phyloP scores from a whole-genome alignment of 2,888 invertebrate species.

The Folsomia manolachei region DNA sequence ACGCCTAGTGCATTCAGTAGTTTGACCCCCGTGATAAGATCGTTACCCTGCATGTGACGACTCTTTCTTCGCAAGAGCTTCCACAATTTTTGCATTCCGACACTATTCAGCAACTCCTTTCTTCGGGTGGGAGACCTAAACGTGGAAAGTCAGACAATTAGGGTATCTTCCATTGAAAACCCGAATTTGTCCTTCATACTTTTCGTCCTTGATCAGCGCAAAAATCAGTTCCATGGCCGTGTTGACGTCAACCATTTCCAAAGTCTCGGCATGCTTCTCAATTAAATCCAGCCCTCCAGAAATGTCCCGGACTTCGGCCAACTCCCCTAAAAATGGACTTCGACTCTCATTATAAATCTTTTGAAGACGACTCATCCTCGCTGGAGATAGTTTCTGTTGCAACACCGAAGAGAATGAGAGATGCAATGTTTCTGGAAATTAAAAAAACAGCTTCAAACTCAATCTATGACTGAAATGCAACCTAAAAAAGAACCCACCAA shows the following conservation, averaged over 20 bases:
- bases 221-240: constrained; percentile 27
- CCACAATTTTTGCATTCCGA: constrained; percentile 63
- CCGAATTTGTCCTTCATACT: constrained; percentile 15
- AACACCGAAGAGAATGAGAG: neutral
- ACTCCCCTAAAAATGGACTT: constrained; percentile 18
- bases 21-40: constrained; percentile 63
- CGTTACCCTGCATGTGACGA: constrained; percentile 58
- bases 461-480: too few relatives aligned
- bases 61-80: constrained; percentile 60
- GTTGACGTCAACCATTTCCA: constrained; percentile 11
- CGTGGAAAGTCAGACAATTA: too few relatives aligned
- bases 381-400: neutral
- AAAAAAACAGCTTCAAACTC: too few relatives aligned
- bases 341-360: neutral
- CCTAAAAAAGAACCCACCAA: too few relatives aligned
- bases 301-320: constrained; percentile 4
- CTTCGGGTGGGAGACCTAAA: constrained; percentile 49
- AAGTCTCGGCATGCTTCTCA: constrained; percentile 17
- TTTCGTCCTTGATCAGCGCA: constrained; percentile 25
- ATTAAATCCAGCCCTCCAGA: constrained; percentile 21
- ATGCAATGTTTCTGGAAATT: neutral
- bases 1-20: constrained; percentile 62
- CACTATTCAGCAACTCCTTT: constrained; percentile 58
- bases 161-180: too few relatives aligned
- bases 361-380: neutral